These are phyloP conservation scores for Phyllotreta striolata DNA, from an alignment of 2,888 invertebrate species.

Conservation along the genomic window DNA sequence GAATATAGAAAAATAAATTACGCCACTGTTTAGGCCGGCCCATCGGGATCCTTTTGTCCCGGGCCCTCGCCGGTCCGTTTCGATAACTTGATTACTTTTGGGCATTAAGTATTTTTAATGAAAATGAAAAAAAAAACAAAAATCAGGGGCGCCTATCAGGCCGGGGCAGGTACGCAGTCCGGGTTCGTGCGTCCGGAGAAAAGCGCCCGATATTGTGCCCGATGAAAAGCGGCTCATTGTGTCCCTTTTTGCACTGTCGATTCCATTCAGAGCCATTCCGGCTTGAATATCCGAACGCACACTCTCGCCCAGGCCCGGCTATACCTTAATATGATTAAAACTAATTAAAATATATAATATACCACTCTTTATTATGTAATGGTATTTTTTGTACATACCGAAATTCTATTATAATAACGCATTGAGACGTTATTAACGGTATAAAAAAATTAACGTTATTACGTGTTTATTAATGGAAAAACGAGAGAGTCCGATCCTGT, in stretches of 20 bases:
- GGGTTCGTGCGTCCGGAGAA: not conserved
- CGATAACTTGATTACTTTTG: constrained; percentile 34
- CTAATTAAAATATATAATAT: not conserved
- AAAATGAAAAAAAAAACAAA: constrained; percentile 12
- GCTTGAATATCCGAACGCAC: constrained; percentile 9
- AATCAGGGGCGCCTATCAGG: constrained; percentile 15
- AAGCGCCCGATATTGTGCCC: constrained; percentile 10
- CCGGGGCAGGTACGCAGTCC: constrained; percentile 14
- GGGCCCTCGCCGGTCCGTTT: constrained; percentile 20
- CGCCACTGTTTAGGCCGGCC: not conserved
- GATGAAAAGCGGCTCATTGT: constrained; percentile 11
- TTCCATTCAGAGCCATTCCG: constrained; percentile 15
- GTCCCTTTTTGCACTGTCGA: constrained; percentile 11
- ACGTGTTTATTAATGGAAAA: not conserved
- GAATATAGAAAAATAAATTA: too few species aligned
- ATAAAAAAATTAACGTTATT: not conserved
- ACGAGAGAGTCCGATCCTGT: not conserved
- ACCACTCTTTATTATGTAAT: not conserved
- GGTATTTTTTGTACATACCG: too few species aligned
- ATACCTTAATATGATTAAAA: not conserved
- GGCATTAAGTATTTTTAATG: constrained; percentile 33
- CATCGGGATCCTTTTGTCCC: constrained; percentile 14
- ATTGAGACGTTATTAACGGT: too few species aligned
- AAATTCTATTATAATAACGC: too few species aligned
- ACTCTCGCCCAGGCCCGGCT: not conserved